A percentile compares a stretch with the other conserved stretches of the same genome.
Evolutionary conservation across 2,888 invertebrate species (phyloP).

Genomic region (Cantharis lateralis): DNA sequence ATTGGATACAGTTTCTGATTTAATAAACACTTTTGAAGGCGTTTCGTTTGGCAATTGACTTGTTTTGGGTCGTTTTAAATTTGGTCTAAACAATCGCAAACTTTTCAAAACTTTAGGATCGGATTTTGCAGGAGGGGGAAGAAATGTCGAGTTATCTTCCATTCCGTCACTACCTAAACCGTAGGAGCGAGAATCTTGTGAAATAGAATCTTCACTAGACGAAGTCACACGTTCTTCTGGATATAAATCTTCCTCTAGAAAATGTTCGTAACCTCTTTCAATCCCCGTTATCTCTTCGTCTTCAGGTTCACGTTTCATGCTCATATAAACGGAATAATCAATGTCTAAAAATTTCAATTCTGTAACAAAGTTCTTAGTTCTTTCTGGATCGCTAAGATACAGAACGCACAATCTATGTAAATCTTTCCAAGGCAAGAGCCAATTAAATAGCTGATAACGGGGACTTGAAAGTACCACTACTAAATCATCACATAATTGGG

Average conservation of each 20-base stretch:
- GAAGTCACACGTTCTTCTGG: constrained; percentile 42
- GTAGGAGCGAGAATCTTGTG: constrained; percentile 57
- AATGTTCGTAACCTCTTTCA: constrained; percentile 47
- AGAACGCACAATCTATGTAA: constrained; percentile 62
- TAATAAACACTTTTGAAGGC: constrained; percentile 20
- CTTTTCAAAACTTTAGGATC: constrained; percentile 61
- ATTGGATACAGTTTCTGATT: background rate
- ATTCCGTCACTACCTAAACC: constrained; percentile 57
- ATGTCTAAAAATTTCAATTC: constrained; percentile 77
- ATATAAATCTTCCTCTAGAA: constrained; percentile 40
- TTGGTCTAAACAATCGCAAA: constrained; percentile 59
- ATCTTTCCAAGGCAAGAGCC: constrained; percentile 68
- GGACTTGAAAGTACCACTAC: constrained; percentile 72
- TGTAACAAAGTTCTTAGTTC: constrained; percentile 68
- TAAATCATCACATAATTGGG: constrained; percentile 71
- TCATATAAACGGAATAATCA: constrained; percentile 66
- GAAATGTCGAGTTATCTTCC: constrained; percentile 37
- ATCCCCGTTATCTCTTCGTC: constrained; percentile 46
- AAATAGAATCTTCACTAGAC: constrained; percentile 57
- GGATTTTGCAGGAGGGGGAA: constrained; percentile 45
- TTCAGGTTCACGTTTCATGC: constrained; percentile 62
- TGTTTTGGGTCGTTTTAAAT: constrained; percentile 44
- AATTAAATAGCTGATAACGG: constrained; percentile 71
- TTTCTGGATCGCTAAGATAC: constrained; percentile 61
- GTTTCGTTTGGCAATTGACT: constrained; percentile 9